phyloP scores from a whole-genome alignment of 2,797 vertebrate species.

The Myotis pilosus region DNA sequence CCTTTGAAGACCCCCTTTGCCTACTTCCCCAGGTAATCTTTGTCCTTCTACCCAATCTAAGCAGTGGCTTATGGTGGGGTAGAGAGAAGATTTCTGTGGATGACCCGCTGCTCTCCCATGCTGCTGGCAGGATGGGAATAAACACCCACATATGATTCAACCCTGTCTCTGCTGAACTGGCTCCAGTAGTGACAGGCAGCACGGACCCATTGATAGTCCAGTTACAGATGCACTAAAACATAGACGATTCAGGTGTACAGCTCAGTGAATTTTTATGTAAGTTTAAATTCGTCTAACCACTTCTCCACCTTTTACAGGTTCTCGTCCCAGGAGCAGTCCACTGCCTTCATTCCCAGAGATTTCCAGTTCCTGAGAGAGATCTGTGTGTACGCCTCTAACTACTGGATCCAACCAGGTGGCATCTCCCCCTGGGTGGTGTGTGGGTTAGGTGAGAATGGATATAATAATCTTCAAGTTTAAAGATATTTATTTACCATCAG shows the following conservation, averaged over 20 bases:
- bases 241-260: not conserved
- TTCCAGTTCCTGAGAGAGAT: not conserved
- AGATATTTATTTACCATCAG: not conserved
- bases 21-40: no score
- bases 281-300: not conserved
- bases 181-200: no score
- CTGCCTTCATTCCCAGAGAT: not conserved
- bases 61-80: no score
- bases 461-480: not conserved
- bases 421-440: accelerated
- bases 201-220: no score
- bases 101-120: no score
- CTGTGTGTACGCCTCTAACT: no score
- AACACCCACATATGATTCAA: no score
- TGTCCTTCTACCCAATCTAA: no score
- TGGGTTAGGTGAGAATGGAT: not conserved
- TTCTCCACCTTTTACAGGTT: not conserved
- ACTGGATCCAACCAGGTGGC: not conserved
- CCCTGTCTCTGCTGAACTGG: no score
- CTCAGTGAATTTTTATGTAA: not conserved
- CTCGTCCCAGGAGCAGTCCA: not conserved
- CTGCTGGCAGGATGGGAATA: no score
- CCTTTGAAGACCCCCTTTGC: no score
- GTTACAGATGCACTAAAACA: not conserved
- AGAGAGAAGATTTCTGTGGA: no score